These are phyloP conservation scores for Phenganax marumi DNA, from an alignment of 92 coral and sea anemone genomes.

Conservation along the genomic window DNA sequence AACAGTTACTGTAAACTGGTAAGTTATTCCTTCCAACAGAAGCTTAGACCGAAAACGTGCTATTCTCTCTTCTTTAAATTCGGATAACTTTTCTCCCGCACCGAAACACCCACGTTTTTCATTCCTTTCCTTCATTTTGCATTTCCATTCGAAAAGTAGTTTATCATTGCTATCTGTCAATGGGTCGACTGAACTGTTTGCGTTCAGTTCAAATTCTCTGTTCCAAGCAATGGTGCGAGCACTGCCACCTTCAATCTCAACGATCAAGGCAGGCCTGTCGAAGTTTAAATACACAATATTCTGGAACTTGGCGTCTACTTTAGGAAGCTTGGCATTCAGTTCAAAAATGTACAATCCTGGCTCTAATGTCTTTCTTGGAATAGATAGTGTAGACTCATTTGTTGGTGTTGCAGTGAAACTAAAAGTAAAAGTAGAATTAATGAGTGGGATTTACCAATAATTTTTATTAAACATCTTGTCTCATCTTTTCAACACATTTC, in stretches of 20 bases:
- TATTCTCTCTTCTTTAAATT: conserved; percentile 42
- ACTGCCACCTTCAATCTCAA: conserved; percentile 74
- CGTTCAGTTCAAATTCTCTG: conserved; percentile 56
- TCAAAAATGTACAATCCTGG: conserved; percentile 75
- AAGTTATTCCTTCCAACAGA: conserved; percentile 65
- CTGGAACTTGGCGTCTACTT: conserved; percentile 45
- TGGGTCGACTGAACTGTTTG: conserved; percentile 71
- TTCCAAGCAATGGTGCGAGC: conserved; percentile 75
- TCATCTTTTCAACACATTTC: background rate
- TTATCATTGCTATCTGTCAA: conserved; percentile 37
- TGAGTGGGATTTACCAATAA: no score
- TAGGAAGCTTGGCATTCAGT: conserved; percentile 50
- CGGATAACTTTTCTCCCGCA: conserved; percentile 58
- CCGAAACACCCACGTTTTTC: conserved; percentile 87
- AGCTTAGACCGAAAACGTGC: conserved; percentile 56
- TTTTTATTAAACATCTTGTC: background rate
- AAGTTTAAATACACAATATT: conserved; percentile 67
- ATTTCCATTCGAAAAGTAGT: conserved; percentile 66
- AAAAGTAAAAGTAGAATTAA: background rate
- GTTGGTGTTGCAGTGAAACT: conserved; percentile 53
- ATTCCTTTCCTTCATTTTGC: conserved; percentile 34
- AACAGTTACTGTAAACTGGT: conserved; percentile 60
- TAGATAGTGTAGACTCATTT: conserved; percentile 63
- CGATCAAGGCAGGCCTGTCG: conserved; percentile 62
- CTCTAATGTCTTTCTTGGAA: conserved; percentile 58